Conservation (phyloP, 2,113 vertebrate genomes). For the Burhinus oedicnemus region DNA sequence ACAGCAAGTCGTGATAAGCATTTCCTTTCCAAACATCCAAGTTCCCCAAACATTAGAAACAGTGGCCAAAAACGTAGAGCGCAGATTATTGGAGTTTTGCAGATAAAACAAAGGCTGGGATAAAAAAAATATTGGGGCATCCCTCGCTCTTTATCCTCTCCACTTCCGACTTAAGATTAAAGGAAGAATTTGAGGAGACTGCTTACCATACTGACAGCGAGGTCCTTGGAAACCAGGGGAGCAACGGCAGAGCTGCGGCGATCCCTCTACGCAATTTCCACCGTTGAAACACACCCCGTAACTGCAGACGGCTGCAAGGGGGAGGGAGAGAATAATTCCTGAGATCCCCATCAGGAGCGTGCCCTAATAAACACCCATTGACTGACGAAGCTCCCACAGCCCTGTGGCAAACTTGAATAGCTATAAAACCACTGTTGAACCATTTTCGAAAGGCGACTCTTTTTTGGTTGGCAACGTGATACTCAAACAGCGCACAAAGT, state of each 20-base stretch:
- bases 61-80: not conserved
- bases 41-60: not conserved
- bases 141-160: not conserved
- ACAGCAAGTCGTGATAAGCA: not conserved
- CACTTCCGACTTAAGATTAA: not conserved
- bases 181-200: not conserved
- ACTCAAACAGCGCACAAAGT: not conserved
- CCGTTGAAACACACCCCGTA: slow-evolving; percentile 79
- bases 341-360: accelerated
- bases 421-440: accelerated
- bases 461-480: accelerated
- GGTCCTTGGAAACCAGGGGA: slow-evolving; percentile 83
- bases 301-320: slow-evolving; percentile 75
- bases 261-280: slow-evolving; percentile 77
- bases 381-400: not conserved
- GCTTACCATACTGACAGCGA: slow-evolving; percentile 86
- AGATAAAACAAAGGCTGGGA: not conserved
- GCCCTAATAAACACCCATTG: accelerated
- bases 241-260: slow-evolving; percentile 79
- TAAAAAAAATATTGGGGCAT: not conserved
- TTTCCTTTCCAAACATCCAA: slow-evolving; percentile 44
- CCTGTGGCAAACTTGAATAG: accelerated
- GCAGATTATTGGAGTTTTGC: not conserved
- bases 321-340: not conserved
- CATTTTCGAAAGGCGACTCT: accelerated